These are phyloP conservation scores for Sminthopsis crassicaudata DNA, from an alignment of 2,113 vertebrate species.

Conservation along the genomic window DNA sequence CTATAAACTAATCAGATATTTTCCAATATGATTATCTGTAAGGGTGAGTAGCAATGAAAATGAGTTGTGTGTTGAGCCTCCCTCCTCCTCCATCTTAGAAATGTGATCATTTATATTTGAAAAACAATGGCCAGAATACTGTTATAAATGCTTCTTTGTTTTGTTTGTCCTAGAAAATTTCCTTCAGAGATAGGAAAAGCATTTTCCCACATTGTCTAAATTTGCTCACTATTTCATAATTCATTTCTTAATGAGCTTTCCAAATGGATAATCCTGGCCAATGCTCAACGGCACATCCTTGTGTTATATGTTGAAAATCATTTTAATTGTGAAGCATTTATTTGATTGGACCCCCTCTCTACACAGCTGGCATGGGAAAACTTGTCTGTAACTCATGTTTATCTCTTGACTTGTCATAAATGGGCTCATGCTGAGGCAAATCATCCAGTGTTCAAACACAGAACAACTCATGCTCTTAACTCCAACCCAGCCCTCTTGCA, in stretches of 20 bases:
- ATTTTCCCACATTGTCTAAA: slow-evolving; percentile 59
- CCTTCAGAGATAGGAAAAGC: slow-evolving; percentile 50
- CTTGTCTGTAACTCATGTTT: slow-evolving; percentile 25
- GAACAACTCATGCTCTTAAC: slow-evolving; percentile 27
- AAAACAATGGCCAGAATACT: slow-evolving; percentile 8
- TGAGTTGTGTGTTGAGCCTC: not conserved
- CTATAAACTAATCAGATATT: not conserved
- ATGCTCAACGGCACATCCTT: slow-evolving; percentile 51
- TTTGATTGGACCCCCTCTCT: slow-evolving; percentile 13
- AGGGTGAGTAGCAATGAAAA: not conserved
- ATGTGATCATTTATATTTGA: not conserved
- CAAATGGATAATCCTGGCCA: slow-evolving; percentile 67
- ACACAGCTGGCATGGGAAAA: slow-evolving; percentile 58
- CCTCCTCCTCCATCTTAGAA: not conserved
- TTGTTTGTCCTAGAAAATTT: slow-evolving; percentile 5
- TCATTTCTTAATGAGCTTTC: slow-evolving; percentile 73
- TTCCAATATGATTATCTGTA: not conserved
- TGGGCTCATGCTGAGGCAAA: slow-evolving; percentile 20
- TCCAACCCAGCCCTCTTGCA: not conserved
- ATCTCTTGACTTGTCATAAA: slow-evolving; percentile 17
- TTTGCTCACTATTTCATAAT: slow-evolving; percentile 64
- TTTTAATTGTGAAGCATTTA: slow-evolving; percentile 55
- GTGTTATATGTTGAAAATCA: slow-evolving; percentile 58
- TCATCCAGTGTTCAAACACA: not conserved
- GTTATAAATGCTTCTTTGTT: slow-evolving; percentile 23